Evolutionary conservation across 2,888 invertebrate species (phyloP), one percentile per base, ranked within the genome.

Genomic region (Apantesis nais): DNA sequence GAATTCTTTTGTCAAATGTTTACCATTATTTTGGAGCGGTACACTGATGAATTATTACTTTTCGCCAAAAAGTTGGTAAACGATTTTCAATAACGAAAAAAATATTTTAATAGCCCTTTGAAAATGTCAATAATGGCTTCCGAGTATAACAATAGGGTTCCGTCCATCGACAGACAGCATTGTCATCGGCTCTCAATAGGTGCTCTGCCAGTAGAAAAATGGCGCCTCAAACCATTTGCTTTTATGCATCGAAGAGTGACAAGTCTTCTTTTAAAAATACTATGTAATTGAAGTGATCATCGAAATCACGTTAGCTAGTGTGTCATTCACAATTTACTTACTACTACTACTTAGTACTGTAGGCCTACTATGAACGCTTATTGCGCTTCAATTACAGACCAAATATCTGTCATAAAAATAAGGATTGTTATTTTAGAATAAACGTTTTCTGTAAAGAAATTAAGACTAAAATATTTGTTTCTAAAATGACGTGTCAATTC

Each of bases 121-220:
- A 92, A 92, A 92, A 92, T 87, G 91, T 93, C 92, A 92, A 92
- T 93, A 93, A 92, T 92, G 92, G 92, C 90, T 93, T 93, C 92
- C 93, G 91, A 88, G 87, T 85, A 88, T 89, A 89, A 93, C 93
- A 94, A 93, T 91, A 83, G 90, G 86, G 87, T 89, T 92, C 90
- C 92, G 92, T 91, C 90, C 88, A 90, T 86, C 87, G 92, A 86
- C 90, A 87, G 89, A 83, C 86, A 85, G 89, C 89, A 92, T 93
- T 93, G 93, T 94, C 87, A 88, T 81, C 77, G 82, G 75, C 78
- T 82, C 83, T 92, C 89, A 91, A 92, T 91, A 86, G 89, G 85
- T 84, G 84, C 87, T 88, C 86, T 90, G 87, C 88, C 89, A 84
- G 79, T 89, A 90, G 92, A 92, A 93, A n/a, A 93, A 93, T 92